These are phyloP conservation scores for Eueides isabella DNA, from an alignment of 1,140 invertebrate species.

Conservation along the genomic window DNA sequence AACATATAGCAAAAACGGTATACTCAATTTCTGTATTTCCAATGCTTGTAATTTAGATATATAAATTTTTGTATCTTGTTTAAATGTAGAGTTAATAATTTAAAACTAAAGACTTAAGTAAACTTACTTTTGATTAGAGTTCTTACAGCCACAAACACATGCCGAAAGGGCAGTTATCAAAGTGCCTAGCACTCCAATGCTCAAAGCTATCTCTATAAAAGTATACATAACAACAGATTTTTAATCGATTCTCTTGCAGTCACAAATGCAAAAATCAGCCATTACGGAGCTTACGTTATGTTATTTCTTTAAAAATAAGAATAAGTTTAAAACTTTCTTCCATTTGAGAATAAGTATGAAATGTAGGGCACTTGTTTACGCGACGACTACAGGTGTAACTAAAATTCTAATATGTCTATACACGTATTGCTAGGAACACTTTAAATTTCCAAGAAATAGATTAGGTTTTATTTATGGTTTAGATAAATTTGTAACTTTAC, in stretches of 20 bases:
- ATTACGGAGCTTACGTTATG: conserved; percentile 59
- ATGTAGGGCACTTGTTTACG: conserved; percentile 66
- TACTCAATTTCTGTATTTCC: not conserved
- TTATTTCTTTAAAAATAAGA: conserved; percentile 66
- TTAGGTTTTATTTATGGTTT: conserved; percentile 8
- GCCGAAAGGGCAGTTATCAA: conserved; percentile 68
- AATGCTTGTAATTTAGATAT: not conserved
- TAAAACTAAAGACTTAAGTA: not conserved
- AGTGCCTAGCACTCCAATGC: conserved; percentile 69
- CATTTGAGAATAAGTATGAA: conserved; percentile 69
- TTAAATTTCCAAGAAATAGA: not conserved
- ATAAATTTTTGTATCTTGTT: not conserved
- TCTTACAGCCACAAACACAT: conserved; percentile 80
- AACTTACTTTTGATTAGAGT: conserved; percentile 80
- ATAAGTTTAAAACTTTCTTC: conserved; percentile 68
- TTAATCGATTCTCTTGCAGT: conserved; percentile 51
- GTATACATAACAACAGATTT: conserved; percentile 70
- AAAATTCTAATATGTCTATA: conserved; percentile 6
- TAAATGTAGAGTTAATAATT: not conserved
- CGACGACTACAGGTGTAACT: conserved; percentile 26
- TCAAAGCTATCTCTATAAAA: conserved; percentile 71
- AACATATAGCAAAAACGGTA: too few species aligned
- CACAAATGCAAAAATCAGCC: conserved; percentile 45
- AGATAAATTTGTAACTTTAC: conserved; percentile 1
- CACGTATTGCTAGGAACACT: not conserved